Base-by-base conservation (phyloP, 2,797 vertebrate species). In the Sebastes elongatus region DNA sequence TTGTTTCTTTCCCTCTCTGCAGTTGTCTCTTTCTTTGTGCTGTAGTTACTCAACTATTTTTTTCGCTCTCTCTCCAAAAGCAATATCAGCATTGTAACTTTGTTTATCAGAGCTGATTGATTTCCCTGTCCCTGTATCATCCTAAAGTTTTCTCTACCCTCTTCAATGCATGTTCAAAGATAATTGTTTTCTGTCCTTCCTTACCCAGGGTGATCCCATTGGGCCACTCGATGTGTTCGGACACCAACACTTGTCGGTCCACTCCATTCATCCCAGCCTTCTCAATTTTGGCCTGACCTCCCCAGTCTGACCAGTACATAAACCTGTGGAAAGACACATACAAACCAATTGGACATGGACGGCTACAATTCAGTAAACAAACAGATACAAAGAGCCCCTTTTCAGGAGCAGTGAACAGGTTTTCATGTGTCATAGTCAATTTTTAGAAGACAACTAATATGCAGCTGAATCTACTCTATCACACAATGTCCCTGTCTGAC, bases 241-340 rank as follows among this genome's bases (percentile, higher is more conserved):
- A 97, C 78, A 99, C 98, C 88, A 99, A 94, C 76, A 97, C 95
- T 74, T 96, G 97, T 23, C 98, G 95, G 83, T 97, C 97, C 69
- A 95, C 91, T 2, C 98, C 98, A 0, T 99, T 99, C 95, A 99
- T 96, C 4, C 98, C 98, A 2, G 98, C 96, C 88, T 99, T 99
- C 92, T 99, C 98, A 0, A 99, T 99, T 95, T 98, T 99, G 28
- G 98, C 98, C 77, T 96, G 94, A 85, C 94, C 95, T 57, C 98
- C 98, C 98, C 98, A 99, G 93, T 99, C 98, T 61, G 98, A 99
- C 98, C 98, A 99, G 89, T 99, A 99, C 97, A 99, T 98, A 87
- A 98, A 99, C 92, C 98, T 99, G 81, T 42, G 70, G 71, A 69
- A 72, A 63, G 13, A 82, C 6, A 32, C 5, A 61, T 25, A 72